Base-by-base conservation (phyloP, 2,888 invertebrate genomes). In the Leucophora obtusa region DNA sequence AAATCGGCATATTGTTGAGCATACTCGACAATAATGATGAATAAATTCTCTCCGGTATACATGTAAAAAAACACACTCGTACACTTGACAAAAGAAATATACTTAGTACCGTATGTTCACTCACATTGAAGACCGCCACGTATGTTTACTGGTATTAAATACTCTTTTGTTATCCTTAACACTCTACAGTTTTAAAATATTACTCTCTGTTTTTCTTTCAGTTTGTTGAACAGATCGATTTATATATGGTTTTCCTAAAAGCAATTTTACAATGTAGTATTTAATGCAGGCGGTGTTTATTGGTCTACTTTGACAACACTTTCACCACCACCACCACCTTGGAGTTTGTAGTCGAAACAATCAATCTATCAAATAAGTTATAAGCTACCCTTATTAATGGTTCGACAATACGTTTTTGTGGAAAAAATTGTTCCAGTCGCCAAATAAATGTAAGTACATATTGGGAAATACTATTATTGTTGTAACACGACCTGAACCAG, bases 1-100 rank as follows among this genome's bases (percentile, higher is more conserved):
- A 85, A 85, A 85, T 84, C 85, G 86, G 83, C 89, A 90, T 86
- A 86, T 89, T 87, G 89, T 88, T 87, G 88, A 90, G 89, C 76
- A 83, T 82, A 68, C 88, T 88, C 74, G 68, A 78, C 73, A 81
- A 77, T 81, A 77, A 81, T 81, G 81, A 77, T 66, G 81, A 81
- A 77, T 70, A 74, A 81, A 82, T 82, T 79, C 79, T 76, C 79
- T 80, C 65, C 71, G 76, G 72, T 38, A 54, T 66, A 53, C 73
- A 79, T 21, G 21, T 21, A 28, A 28, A 56, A 74, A 73, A 78
- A 83, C 84, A 85, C 85, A 88, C 84, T 86, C 83, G 84, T 82
- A 83, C 83, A 83, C 84, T 84, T 83, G 80, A 84, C 72, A 82
- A 56, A 56, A 82, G 82, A 75, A 83, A 82, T 79, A 59, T 51